Conservation (phyloP, 1,140 invertebrate genomes). For the Psilanteris sp. region DNA sequence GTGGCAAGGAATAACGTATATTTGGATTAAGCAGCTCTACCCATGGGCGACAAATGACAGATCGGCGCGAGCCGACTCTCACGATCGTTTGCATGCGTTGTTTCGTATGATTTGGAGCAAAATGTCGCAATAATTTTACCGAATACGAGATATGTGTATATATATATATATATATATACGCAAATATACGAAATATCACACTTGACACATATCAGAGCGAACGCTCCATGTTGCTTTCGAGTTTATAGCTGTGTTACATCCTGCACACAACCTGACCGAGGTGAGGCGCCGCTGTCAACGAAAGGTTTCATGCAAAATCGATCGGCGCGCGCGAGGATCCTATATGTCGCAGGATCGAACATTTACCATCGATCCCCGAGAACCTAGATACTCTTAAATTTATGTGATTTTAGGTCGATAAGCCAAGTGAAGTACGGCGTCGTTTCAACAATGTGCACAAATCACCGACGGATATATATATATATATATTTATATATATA, state of each 20-base stretch:
- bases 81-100: conserved; percentile 20
- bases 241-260: conserved; percentile 38
- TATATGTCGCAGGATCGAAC: conserved; percentile 61
- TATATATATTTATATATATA: neutral
- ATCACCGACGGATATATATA: no score
- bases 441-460: conserved; percentile 40
- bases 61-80: neutral
- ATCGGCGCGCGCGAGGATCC: conserved; percentile 61
- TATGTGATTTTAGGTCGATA: conserved; percentile 78
- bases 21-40: no score
- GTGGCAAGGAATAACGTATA: no score
- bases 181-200: no score
- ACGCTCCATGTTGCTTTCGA: conserved; percentile 56
- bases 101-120: conserved; percentile 25
- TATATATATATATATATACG: no score
- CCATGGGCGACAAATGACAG: no score
- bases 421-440: conserved; percentile 65
- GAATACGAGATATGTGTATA: conserved; percentile 14
- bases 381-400: conserved; percentile 73
- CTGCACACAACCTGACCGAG: conserved; percentile 16
- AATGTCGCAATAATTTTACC: conserved; percentile 43
- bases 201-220: conserved; percentile 52
- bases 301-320: no score
- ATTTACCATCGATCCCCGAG: conserved; percentile 58
- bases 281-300: neutral